phyloP scores from a whole-genome alignment of 2,113 vertebrate genomes.

The Thamnophis sirtalis region DNA sequence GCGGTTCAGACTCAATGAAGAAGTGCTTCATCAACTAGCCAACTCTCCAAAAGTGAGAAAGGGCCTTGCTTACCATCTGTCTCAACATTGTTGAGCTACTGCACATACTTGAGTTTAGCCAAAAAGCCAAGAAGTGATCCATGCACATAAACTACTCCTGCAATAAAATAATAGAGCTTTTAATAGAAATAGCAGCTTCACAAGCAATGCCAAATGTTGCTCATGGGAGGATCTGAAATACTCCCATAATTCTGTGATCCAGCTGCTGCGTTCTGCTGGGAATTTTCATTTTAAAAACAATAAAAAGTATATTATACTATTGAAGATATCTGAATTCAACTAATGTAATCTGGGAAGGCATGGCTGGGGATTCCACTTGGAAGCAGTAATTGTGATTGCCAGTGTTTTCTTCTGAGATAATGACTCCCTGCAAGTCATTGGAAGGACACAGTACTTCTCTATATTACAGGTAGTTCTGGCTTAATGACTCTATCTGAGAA shows the following conservation, averaged over 20 bases:
- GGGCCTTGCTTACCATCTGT: slow-evolving; percentile 20
- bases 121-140: neutral
- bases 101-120: neutral
- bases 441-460: slow-evolving; percentile 17
- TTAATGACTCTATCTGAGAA: neutral
- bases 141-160: slow-evolving; percentile 19
- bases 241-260: neutral
- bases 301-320: slow-evolving; percentile 43
- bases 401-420: slow-evolving; percentile 47
- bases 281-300: slow-evolving; percentile 38
- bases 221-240: neutral
- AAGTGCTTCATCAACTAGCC: slow-evolving; percentile 27
- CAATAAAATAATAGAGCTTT: slow-evolving; percentile 7
- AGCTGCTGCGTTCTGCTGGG: slow-evolving; percentile 39
- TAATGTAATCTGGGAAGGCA: slow-evolving; percentile 49
- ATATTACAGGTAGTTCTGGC: neutral
- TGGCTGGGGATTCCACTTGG: slow-evolving; percentile 55
- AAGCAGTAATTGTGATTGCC: slow-evolving; percentile 48
- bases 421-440: slow-evolving; percentile 52
- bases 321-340: slow-evolving; percentile 49
- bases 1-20: slow-evolving; percentile 41
- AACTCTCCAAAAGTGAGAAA: slow-evolving; percentile 27
- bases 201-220: slow-evolving; percentile 2
- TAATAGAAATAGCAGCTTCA: slow-evolving; percentile 14
- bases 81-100: slow-evolving; percentile 8